phyloP scores from a whole-genome alignment of 2,888 invertebrate species.

The Doris montereyensis region DNA sequence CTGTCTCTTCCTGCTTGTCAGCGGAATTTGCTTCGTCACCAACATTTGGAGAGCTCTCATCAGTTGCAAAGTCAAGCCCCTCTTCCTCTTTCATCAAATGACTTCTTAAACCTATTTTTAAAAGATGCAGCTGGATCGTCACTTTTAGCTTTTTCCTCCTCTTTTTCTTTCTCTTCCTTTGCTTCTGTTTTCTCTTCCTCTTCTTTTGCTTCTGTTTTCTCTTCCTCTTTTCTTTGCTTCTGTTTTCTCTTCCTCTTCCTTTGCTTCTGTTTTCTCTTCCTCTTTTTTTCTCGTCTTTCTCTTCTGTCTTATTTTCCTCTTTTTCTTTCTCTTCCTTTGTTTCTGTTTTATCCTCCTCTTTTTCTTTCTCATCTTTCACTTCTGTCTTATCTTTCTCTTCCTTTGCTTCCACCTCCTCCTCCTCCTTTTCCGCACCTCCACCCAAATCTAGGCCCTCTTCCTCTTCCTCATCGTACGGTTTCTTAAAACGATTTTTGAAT shows the following conservation, averaged over 20 bases:
- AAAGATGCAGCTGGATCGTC: conserved; percentile 15
- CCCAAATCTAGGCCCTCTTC: not conserved
- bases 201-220: not conserved
- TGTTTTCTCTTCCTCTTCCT: not conserved
- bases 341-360: not conserved
- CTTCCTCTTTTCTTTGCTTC: not conserved
- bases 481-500: conserved; percentile 27
- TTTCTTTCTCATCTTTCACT: not conserved
- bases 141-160: not conserved
- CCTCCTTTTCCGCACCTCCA: conserved; percentile 5
- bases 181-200: not conserved
- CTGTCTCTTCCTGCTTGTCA: not conserved
- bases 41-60: not conserved
- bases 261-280: not conserved
- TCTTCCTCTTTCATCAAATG: conserved; percentile 34
- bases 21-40: not conserved
- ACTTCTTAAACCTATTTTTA: conserved; percentile 37
- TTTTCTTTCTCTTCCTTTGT: not conserved
- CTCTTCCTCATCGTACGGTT: conserved; percentile 34
- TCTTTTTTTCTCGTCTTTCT: too few relatives aligned
- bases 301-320: not conserved
- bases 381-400: not conserved
- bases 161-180: not conserved
- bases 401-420: not conserved
- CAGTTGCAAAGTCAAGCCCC: conserved; percentile 30